Evolutionary conservation across 2,888 invertebrate species (phyloP).

Genomic region (Pomacea canaliculata): DNA sequence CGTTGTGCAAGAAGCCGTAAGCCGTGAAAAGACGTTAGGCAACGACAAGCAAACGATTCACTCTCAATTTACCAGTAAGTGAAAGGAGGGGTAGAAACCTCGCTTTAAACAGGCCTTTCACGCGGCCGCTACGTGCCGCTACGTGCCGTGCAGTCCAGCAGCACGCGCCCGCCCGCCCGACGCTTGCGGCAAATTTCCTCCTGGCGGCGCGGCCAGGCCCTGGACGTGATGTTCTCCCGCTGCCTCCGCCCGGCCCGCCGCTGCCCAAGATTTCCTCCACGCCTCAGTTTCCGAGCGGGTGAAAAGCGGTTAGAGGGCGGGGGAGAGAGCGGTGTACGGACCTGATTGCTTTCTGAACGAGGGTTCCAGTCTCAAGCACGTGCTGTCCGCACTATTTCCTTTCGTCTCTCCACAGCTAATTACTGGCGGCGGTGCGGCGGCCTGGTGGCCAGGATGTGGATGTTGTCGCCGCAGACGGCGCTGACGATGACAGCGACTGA

Average conservation of each 20-base stretch:
- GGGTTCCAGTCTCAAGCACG: conserved; percentile 7
- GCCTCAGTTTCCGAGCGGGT: conserved; percentile 19
- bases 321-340: conserved; percentile 4
- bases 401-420: conserved; percentile 13
- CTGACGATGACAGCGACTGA: too few species aligned
- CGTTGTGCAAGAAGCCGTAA: too few species aligned
- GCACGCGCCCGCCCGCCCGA: not conserved
- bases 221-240: conserved; percentile 4
- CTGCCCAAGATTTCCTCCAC: conserved; percentile 17
- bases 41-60: not conserved
- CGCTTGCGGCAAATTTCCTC: conserved; percentile 21
- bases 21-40: too few species aligned
- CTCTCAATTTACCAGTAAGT: not conserved
- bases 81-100: not conserved
- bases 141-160: not conserved
- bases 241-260: not conserved
- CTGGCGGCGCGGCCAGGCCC: not conserved
- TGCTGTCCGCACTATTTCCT: conserved; percentile 9
- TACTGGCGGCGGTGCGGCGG: conserved; percentile 2
- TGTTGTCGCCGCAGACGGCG: not conserved
- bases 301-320: conserved; percentile 1
- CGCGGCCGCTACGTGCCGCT: not conserved
- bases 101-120: not conserved
- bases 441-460: not conserved
- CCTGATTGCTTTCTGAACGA: conserved; percentile 14